Percentiles rank a stretch among this genome's conserved stretches.
Conservation (phyloP, 2,797 vertebrate species). For the Sebastolobus alascanus region DNA sequence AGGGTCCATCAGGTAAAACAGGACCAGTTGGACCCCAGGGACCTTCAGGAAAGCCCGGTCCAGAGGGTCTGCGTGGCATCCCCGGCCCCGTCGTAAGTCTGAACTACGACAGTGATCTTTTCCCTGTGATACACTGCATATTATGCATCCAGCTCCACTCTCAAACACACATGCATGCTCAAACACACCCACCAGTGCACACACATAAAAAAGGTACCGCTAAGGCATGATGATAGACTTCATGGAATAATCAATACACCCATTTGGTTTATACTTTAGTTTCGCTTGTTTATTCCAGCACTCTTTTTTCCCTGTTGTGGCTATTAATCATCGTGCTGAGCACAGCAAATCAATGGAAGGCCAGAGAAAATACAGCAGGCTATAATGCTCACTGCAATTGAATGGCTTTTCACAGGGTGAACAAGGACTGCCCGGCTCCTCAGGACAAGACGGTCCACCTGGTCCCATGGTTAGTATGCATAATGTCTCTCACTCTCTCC, state of each 20-base stretch:
- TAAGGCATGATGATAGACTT: conserved; percentile 72
- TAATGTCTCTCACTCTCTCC: conserved; percentile 1
- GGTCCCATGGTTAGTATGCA: conserved; percentile 91
- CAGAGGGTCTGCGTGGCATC: conserved; percentile 96
- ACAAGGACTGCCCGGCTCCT: conserved; percentile 92
- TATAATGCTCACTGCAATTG: conserved; percentile 73
- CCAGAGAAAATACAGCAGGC: conserved; percentile 72
- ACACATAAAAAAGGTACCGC: conserved; percentile 40
- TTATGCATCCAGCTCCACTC: background rate
- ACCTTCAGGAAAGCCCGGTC: conserved; percentile 94
- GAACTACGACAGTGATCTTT: background rate
- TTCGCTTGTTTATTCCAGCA: conserved; percentile 77
- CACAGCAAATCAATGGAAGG: conserved; percentile 78
- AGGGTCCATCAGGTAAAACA: conserved; percentile 96
- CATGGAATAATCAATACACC: conserved; percentile 80
- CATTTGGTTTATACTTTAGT: conserved; percentile 72
- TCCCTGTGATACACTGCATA: background rate
- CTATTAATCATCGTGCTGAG: conserved; percentile 76
- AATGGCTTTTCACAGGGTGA: conserved; percentile 89
- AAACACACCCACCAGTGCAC: conserved; percentile 17
- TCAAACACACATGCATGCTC: conserved; percentile 2
- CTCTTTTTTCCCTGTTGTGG: conserved; percentile 66
- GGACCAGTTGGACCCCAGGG: conserved; percentile 98
- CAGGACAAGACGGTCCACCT: conserved; percentile 95
- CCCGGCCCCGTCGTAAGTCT: conserved; percentile 95